Conservation (phyloP, 2,797 vertebrate species). For the Muscicapa striata region DNA sequence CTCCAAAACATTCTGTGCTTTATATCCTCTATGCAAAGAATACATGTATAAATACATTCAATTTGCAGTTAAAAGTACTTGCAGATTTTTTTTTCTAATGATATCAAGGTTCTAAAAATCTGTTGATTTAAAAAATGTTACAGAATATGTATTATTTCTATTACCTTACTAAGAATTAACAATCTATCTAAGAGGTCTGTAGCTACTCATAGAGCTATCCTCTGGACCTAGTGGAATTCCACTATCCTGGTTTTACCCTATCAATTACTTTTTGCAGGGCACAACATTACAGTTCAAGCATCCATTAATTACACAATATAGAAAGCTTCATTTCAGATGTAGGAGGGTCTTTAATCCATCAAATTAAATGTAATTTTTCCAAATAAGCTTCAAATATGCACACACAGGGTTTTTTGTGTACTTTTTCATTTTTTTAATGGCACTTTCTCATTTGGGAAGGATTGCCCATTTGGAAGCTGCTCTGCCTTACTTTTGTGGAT, state of each 20-base stretch:
- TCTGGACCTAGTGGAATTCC: not conserved
- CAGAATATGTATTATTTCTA: not conserved
- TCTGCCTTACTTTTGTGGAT: not conserved
- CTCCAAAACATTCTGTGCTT: not conserved
- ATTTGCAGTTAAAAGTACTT: not conserved
- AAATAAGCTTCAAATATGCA: not conserved
- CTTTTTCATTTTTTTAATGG: not conserved
- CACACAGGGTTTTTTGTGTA: not conserved
- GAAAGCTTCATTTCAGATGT: not conserved
- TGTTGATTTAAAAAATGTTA: not conserved
- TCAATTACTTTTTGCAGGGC: not conserved
- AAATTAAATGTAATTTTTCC: not conserved
- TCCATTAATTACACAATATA: accelerated
- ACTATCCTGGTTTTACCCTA: not conserved
- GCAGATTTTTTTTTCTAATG: not conserved
- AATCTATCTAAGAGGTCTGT: not conserved
- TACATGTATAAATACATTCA: not conserved
- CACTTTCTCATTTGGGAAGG: not conserved
- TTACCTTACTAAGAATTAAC: not conserved
- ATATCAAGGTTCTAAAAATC: not conserved
- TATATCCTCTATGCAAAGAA: not conserved
- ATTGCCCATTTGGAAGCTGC: not conserved
- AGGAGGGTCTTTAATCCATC: not conserved
- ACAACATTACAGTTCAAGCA: not conserved
- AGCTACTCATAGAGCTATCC: not conserved